phyloP scores from a whole-genome alignment of 2,113 vertebrate species.

The Neolamprologus devosi region DNA sequence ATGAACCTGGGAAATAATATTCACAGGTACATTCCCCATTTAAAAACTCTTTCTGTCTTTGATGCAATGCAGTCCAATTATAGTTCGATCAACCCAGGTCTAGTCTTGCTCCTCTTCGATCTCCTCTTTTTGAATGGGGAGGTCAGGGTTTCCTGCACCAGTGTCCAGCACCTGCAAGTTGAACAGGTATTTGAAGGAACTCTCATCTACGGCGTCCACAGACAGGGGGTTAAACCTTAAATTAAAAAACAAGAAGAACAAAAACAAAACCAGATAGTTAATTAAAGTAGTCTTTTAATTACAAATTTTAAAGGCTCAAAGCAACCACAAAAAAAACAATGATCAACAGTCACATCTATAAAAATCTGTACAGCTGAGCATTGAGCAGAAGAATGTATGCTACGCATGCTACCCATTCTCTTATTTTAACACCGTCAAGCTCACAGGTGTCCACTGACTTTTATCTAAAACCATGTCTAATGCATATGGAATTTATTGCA shows the following conservation, averaged over 20 bases:
- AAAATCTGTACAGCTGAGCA: neutral
- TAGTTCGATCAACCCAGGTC: neutral
- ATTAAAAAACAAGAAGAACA: neutral
- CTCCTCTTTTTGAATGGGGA: neutral
- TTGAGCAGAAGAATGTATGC: neutral
- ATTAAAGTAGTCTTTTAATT: neutral
- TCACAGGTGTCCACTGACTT: neutral
- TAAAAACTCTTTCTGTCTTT: neutral
- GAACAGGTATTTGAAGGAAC: constrained; percentile 79
- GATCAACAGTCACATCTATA: neutral
- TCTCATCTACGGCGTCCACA: constrained; percentile 79
- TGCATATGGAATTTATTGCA: neutral
- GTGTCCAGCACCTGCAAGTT: constrained; percentile 88
- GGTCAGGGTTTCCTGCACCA: constrained; percentile 55
- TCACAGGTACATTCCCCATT: neutral
- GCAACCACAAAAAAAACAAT: neutral
- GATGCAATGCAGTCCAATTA: neutral
- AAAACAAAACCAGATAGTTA: neutral
- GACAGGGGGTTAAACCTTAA: constrained; percentile 87
- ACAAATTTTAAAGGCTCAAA: neutral
- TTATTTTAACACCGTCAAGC: neutral
- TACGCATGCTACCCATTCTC: neutral
- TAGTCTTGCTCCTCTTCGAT: neutral
- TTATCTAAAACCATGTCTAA: neutral
- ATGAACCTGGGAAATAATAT: neutral